phyloP scores from a whole-genome alignment of 1,140 invertebrate genomes.

The Tachypleus tridentatus region DNA sequence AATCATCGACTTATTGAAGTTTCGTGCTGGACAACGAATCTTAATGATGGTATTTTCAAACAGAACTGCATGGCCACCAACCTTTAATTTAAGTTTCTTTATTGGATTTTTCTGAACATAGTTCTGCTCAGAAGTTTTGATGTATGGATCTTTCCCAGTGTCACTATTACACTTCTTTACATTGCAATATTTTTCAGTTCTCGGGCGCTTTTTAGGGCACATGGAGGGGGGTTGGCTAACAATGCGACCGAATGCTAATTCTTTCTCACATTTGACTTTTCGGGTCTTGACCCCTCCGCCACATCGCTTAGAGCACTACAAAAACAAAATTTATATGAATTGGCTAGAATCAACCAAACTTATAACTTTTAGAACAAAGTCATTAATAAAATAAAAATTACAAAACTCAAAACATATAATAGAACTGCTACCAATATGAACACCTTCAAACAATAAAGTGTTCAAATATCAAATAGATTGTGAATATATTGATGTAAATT shows the following conservation, averaged over 20 bases:
- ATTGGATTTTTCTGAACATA: conserved; percentile 60
- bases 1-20: conserved; percentile 42
- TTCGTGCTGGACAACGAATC: conserved; percentile 70
- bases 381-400: no score
- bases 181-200: conserved; percentile 64
- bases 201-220: conserved; percentile 51
- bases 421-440: no score
- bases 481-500: no score
- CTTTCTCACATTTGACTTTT: conserved; percentile 73
- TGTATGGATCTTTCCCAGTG: conserved; percentile 40
- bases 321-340: no score
- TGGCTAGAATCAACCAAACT: no score
- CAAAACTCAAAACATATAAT: no score
- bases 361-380: no score
- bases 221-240: conserved; percentile 54
- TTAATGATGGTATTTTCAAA: conserved; percentile 75
- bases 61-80: conserved; percentile 69
- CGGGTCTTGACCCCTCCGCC: conserved; percentile 80
- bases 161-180: conserved; percentile 49
- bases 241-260: conserved; percentile 74
- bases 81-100: conserved; percentile 29
- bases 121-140: conserved; percentile 50
- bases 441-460: no score
- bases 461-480: no score
- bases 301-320: conserved; percentile 71